A percentile compares a stretch with the other conserved stretches of the same genome.
Evolutionary conservation across 1,140 invertebrate species (phyloP).

Genomic region (Drosophila melanica): DNA sequence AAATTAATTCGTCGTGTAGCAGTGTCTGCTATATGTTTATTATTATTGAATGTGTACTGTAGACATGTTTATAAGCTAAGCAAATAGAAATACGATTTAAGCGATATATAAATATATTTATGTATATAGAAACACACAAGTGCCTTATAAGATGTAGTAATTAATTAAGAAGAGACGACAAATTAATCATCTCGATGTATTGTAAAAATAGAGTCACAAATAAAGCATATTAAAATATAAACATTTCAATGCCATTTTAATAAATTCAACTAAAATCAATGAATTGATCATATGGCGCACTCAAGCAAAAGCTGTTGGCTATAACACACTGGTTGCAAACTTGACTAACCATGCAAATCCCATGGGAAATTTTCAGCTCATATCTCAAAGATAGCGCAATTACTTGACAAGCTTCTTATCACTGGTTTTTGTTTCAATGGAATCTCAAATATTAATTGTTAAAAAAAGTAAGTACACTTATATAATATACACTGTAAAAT

Average conservation of each 20-base stretch:
- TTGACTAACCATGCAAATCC: slow-evolving; percentile 7
- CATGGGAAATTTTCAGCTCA: background rate
- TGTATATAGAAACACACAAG: slow-evolving; percentile 11
- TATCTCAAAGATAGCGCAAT: background rate
- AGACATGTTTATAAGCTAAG: slow-evolving; percentile 2
- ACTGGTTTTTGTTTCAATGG: background rate
- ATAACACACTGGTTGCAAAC: slow-evolving; percentile 29
- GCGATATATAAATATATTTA: background rate
- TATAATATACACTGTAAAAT: too few relatives aligned
- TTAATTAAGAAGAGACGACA: slow-evolving; percentile 4
- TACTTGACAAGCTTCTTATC: background rate
- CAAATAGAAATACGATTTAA: slow-evolving; percentile 6
- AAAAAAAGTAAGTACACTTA: background rate
- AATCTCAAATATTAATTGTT: background rate
- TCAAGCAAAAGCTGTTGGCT: slow-evolving; percentile 18
- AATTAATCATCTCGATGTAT: background rate
- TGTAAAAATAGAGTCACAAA: slow-evolving; percentile 6
- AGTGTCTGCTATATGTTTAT: background rate
- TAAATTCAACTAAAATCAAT: too few relatives aligned
- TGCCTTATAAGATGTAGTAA: slow-evolving; percentile 15
- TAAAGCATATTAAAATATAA: background rate
- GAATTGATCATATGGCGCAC: slow-evolving; percentile 10
- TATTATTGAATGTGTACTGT: background rate
- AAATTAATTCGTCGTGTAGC: slow-evolving; percentile 21
- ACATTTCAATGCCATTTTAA: background rate